Base-by-base conservation (phyloP, 2,888 invertebrate genomes). In the Pocota personata region DNA sequence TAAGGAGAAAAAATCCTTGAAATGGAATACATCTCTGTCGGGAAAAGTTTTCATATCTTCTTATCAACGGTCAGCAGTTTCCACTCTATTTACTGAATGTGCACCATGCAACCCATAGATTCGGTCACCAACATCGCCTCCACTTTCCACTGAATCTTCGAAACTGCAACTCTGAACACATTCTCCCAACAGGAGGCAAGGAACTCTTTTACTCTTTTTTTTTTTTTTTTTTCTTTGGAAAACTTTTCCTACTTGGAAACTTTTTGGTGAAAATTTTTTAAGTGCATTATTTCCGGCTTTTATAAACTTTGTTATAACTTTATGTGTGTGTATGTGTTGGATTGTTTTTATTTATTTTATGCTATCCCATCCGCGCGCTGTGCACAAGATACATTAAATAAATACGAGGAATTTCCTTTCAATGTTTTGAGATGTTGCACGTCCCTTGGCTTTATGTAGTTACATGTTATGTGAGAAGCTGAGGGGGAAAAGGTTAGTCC, bases 251-350 rank as follows among this genome's bases (percentile, higher is more conserved):
- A 43, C 67, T 76, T 58, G 35, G 21, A 58, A 75, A 84, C 75
- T 84, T 80, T 80, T 82, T 66, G 72, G 46, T 35, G 67, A 78
- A 67, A 52, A 79, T 69, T 83, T 83, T 86, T 86, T 89, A 89
- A 90, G 89, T 90, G 89, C 89, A 90, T 89, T 90, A 90, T 89
- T 90, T 89, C 89, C 89, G 89, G 89, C 89, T 89, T 89, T 89
- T 89, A 88, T 87, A 89, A 90, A 89, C 87, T 89, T 89, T 88
- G 75, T 75, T 87, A 66, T 66, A 75, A 48, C 43, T 69, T 19
- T 43, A n/a, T 30, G 48, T 69, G 72, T 55, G 37, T 57, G 48
- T 50, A 37, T 67, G 58, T 78, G 64, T 32, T 32, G 30, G 52
- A 48, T 66, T 78, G 75, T 48, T 76, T 86, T 72, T 86, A 82